Evolutionary conservation across 2,888 invertebrate genomes (phyloP), one percentile per base, ranked within the genome.

Genomic region (Agrotis puta): DNA sequence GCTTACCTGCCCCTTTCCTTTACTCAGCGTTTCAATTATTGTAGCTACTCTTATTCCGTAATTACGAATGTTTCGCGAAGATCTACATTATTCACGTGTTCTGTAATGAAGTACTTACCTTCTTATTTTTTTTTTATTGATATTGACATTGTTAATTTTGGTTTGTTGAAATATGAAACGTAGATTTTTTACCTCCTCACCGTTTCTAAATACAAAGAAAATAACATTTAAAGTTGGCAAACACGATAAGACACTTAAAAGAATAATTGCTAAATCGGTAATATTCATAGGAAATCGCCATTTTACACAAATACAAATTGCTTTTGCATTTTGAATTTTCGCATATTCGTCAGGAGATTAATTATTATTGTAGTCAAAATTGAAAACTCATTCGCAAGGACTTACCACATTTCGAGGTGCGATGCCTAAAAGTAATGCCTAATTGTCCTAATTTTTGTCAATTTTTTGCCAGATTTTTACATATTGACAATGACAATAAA

Each of bases 1-100:
- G 18, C 45, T 56, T 43, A 61, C 48, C 54, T 64, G 54, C 48
- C 57, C 43, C 39, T 67, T 68, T 27, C 47, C 24, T 64, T 50
- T 59, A 27, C 58, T 48, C n/a, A 22, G 22, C 18, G 39, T 20
- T 27, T 59, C 24, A 18, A 51, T 51, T n/a, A 43, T 22, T 5
- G 2, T 43, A 27, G 51, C 5, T 47, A 39, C n/a, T n/a, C n/a
- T 62, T 33, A 20, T 33, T n/a, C n/a, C n/a, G n/a, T n/a, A 16
- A 0, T 20, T 48, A 43, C 27, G 11, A 4, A 53, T 24, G 9
- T 61, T 48, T 57, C 27, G 16, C 2, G 54, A 66, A 48, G 6
- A 50, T 33, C 20, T n/a, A 27, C 13, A 48, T 53, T 47, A 58
- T 22, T n/a, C 13, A 66, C 18, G 13, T 33, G 13, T 27, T 51